Base-by-base conservation (phyloP, 2,113 vertebrate species). In the Atlantisia rogersi region DNA sequence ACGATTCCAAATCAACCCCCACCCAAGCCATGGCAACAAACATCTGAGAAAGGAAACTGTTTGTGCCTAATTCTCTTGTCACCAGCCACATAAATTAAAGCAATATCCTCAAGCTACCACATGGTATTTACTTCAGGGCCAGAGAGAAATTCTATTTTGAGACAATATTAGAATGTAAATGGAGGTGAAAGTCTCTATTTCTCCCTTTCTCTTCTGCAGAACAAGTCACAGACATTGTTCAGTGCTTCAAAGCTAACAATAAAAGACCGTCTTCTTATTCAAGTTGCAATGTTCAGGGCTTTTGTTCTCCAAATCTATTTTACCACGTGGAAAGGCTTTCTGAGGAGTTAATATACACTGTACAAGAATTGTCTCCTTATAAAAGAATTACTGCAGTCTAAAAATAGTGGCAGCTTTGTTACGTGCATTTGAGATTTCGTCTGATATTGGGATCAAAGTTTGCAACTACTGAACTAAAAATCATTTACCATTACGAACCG, bases 271-370 rank as follows among this genome's bases (percentile, higher is more conserved):
- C 44, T n/a, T 89, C 65, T 92, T 90, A 96, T 95, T 96, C 92
- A 93, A 91, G 86, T 86, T 85, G 82, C 90, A 81, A 46, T 46
- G 77, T 71, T 97, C 90, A 48, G 15, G 1, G 70, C 93, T 90
- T 97, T 97, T 96, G 93, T 95, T 96, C 92, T 96, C 88, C 83
- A 96, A 91, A 95, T 95, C 76, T 93, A 94, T 95, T 97, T 97
- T 91, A 95, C 67, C 60, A 81, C 12, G 59, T 88, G 83, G 86
- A 97, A 97, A 95, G 40, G 53, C 70, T 94, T 98, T 93, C 68
- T 78, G 78, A 94, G 81, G 88, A 95, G 62, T 86, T 96, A 94
- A 97, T 96, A 93, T 68, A 93, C 48, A 90, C 24, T 90, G 83
- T 75, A 50, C 32, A 79, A 73, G 82, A 88, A 91, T 83, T 96